Percentiles rank a stretch among this genome's conserved stretches.
These are phyloP conservation scores for Labroides dimidiatus DNA, from an alignment of 2,797 vertebrate genomes.

Conservation along the genomic window DNA sequence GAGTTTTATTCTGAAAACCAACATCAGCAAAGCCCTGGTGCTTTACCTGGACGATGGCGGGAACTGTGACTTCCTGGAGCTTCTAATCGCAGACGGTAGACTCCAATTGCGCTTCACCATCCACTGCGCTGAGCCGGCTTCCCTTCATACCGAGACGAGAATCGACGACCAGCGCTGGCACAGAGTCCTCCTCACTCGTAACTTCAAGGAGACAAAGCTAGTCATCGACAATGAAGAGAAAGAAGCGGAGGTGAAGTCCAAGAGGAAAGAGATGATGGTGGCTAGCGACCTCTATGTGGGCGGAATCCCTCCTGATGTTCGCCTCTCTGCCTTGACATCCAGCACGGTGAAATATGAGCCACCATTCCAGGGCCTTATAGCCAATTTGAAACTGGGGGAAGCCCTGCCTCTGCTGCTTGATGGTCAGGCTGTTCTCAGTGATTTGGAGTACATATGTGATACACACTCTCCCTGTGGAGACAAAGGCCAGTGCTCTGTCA, in stretches of 20 bases:
- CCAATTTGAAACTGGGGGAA: constrained; percentile 90
- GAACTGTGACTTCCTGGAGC: constrained; percentile 96
- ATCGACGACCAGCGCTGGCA: constrained; percentile 93
- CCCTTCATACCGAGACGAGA: constrained; percentile 86
- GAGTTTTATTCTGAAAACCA: constrained; percentile 93
- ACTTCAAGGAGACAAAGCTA: constrained; percentile 87
- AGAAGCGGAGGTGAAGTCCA: constrained; percentile 89
- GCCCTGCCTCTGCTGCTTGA: constrained; percentile 87
- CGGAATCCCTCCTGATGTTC: constrained; percentile 93
- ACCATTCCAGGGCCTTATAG: constrained; percentile 90
- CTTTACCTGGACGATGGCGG: constrained; percentile 95
- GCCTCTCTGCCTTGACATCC: constrained; percentile 93
- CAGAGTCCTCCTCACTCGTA: constrained; percentile 87
- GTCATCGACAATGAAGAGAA: constrained; percentile 91
- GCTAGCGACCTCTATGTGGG: constrained; percentile 94
- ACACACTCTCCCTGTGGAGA: constrained; percentile 90
- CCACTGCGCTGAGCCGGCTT: constrained; percentile 92
- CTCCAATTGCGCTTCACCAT: constrained; percentile 93
- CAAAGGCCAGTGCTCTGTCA: constrained; percentile 84
- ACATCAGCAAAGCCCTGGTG: constrained; percentile 89
- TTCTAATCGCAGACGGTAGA: constrained; percentile 88
- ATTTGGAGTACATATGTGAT: constrained; percentile 86
- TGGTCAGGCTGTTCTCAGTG: constrained; percentile 90
- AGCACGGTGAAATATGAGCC: constrained; percentile 96
- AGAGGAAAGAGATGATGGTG: constrained; percentile 92